These are phyloP conservation scores for Magallana gigas DNA, from an alignment of 1,140 invertebrate genomes.

Conservation along the genomic window DNA sequence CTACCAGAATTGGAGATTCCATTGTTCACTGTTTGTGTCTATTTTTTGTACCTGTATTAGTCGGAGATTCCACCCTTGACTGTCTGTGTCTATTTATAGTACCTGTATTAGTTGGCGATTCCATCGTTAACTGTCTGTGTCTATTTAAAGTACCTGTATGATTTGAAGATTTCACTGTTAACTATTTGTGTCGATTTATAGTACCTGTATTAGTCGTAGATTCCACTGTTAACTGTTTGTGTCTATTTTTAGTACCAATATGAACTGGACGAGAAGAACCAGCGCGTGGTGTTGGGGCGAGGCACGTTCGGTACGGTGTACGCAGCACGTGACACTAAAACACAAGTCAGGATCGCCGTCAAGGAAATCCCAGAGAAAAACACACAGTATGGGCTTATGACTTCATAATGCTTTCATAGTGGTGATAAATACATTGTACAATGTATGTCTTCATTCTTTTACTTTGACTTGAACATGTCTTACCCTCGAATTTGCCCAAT, in stretches of 20 bases:
- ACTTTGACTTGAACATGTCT: neutral
- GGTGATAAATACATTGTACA: too few species aligned
- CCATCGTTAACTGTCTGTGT: neutral
- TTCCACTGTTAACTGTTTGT: neutral
- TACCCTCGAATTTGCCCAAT: slow-evolving; percentile 41
- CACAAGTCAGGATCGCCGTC: slow-evolving; percentile 96
- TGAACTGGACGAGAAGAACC: slow-evolving; percentile 94
- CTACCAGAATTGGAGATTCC: too few species aligned
- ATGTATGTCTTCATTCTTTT: too few species aligned
- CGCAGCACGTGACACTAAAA: slow-evolving; percentile 95
- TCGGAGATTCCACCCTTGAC: too few species aligned
- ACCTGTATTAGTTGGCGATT: neutral
- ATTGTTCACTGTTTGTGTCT: neutral
- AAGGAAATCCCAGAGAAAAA: slow-evolving; percentile 99
- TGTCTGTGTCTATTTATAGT: too few species aligned
- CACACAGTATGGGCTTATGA: slow-evolving; percentile 84
- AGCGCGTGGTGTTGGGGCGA: slow-evolving; percentile 93
- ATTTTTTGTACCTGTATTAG: too few species aligned
- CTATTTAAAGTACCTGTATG: slow-evolving; percentile 94
- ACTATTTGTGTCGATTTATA: neutral
- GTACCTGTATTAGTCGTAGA: slow-evolving; percentile 95
- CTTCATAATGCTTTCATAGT: too few species aligned
- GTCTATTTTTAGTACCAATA: slow-evolving; percentile 92
- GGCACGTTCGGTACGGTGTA: slow-evolving; percentile 98
- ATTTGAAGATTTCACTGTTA: slow-evolving; percentile 85